Evolutionary conservation across 2,888 invertebrate species (phyloP), one percentile per base, ranked within the genome.

Genomic region (Flexamia atlantica): DNA sequence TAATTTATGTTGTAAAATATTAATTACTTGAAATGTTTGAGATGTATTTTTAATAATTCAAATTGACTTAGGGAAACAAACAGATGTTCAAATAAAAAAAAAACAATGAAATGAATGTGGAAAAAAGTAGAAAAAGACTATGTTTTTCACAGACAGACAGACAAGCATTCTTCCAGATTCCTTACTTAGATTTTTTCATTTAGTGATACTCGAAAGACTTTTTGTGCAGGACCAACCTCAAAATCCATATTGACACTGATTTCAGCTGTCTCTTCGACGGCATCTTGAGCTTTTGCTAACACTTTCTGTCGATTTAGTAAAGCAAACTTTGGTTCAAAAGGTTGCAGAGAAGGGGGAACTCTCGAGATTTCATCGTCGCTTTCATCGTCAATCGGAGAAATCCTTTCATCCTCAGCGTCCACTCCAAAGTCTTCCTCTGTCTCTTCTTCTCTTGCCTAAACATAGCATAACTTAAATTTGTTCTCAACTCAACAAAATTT

Each of bases 401-500:
- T 91, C 87, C 89, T 89, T 25, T 88, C 88, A 46, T 91, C 91
- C 80, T 93, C 93, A 28, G 92, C 90, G 85, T 92, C 92, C 0
- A 90, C 89, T 84, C 93, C 93, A 28, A 92, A 90, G 85, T 93
- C 92, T 0, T 90, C 88, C 85, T 93, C 93, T n/a, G 92, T 90
- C 89, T 90, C 93, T 25, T 90, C 89, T 0, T 89, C 90, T 86
- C 92, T 93, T 36, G 91, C 91, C 64, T 93, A 20, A 57, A 60
- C 23, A 57, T 57, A 23, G 2, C 4, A 70, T 46, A 36, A 60
- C 32, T 30, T 10, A 9, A 30, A 36, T 36, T 36, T 36, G n/a
- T n/a, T n/a, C n/a, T n/a, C n/a, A n/a, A n/a, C n/a, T n/a, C n/a
- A n/a, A n/a, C n/a, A n/a, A n/a, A n/a, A n/a, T n/a, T n/a, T n/a